Evolutionary conservation across 2,797 vertebrate species (phyloP), one percentile per base, ranked within the genome.

Genomic region (Cynodonichthys magdalenae): DNA sequence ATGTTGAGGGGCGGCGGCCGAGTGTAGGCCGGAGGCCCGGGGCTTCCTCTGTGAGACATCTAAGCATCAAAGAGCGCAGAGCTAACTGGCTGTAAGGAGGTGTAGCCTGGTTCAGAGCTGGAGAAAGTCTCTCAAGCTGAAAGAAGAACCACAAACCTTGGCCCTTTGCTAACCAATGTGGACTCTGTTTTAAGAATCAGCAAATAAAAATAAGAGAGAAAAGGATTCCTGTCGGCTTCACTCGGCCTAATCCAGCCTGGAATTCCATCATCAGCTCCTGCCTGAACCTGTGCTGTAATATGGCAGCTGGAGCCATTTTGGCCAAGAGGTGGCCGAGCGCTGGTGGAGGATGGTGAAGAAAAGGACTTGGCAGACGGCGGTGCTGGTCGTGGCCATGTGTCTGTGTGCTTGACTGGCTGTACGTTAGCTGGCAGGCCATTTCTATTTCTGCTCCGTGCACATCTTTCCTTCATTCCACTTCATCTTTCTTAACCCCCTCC

Each of bases 251-350:
- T 83, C 81, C 82, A 48, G 75, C 84, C 85, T 69, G 31, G 82
- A 86, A 89, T 90, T 89, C 82, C 85, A 80, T 85, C 87, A 83
- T 87, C 82, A 65, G 79, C 81, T 80, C 75, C 60, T 72, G 11
- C 70, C 76, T 83, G 80, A 90, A 85, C 70, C 74, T 55, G 69
- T 64, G 82, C 73, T 62, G 84, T 80, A 82, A 82, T 77, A 89
- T 36, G 74, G 75, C 81, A 82, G 82, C 70, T 39, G 76, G 63
- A 77, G 86, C 81, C 75, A 61, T 84, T 79, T 87, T 87, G 83
- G 87, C 84, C 77, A n/a, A 57, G 57, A 77, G 74, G 74, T 42
- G 79, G 61, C 61, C 71, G 42, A 24, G 19, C 67, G 69, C 77
- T 70, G 8, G 74, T 74, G 69, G 69, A 78, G 71, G 73, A 59